phyloP scores from a whole-genome alignment of 92 coral and sea anemone species.

The Palythoa caribaeorum region DNA sequence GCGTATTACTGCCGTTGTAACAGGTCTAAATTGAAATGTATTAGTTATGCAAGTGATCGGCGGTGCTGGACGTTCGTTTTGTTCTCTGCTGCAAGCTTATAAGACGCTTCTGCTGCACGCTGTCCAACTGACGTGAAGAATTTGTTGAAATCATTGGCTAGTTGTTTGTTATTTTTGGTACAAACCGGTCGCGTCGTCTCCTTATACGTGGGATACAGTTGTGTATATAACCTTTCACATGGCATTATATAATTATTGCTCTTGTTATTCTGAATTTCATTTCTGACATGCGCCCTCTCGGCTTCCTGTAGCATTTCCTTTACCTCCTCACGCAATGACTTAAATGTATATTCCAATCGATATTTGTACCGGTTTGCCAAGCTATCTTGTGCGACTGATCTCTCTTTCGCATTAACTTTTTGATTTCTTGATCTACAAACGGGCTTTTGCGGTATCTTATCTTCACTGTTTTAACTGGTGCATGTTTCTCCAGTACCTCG shows the following conservation, averaged over 20 bases:
- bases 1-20: too few species aligned
- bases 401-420: slow-evolving; percentile 43
- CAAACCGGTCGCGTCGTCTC: slow-evolving; percentile 55
- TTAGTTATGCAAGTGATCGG: too few species aligned
- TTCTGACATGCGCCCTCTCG: slow-evolving; percentile 60
- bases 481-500: slow-evolving; percentile 6
- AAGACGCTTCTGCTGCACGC: slow-evolving; percentile 44
- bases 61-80: too few species aligned
- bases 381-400: slow-evolving; percentile 49
- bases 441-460: slow-evolving; percentile 45
- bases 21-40: too few species aligned
- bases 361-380: slow-evolving; percentile 48
- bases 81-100: background rate
- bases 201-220: slow-evolving; percentile 51
- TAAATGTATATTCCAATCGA: slow-evolving; percentile 54
- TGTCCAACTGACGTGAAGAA: slow-evolving; percentile 54
- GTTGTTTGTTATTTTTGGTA: slow-evolving; percentile 51
- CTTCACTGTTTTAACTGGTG: slow-evolving; percentile 22
- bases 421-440: slow-evolving; percentile 48
- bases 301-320: slow-evolving; percentile 29
- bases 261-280: slow-evolving; percentile 46
- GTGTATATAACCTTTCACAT: slow-evolving; percentile 55
- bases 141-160: slow-evolving; percentile 45
- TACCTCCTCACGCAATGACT: slow-evolving; percentile 47
- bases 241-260: slow-evolving; percentile 20